Evolutionary conservation across 2,113 vertebrate species (phyloP).

Genomic region (Hippocampus guttulatus): DNA sequence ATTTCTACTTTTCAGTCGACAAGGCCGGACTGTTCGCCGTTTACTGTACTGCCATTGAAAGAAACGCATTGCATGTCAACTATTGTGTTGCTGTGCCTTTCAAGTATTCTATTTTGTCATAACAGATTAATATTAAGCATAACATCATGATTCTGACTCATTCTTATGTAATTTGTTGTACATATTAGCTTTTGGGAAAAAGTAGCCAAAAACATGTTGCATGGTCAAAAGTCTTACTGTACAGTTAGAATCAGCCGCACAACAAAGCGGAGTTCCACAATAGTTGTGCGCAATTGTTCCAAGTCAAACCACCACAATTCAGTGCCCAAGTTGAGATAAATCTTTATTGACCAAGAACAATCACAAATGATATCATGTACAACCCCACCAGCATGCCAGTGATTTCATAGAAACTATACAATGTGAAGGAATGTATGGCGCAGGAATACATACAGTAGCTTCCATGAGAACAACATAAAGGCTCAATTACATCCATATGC

Average conservation of each 20-base stretch:
- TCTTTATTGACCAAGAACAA: constrained; percentile 66
- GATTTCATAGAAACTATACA: constrained; percentile 67
- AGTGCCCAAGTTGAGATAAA: constrained; percentile 55
- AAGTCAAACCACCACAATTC: background rate
- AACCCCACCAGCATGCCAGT: constrained; percentile 68
- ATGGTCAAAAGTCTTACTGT: no score
- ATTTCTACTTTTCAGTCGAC: constrained; percentile 26
- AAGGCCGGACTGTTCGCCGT: constrained; percentile 59
- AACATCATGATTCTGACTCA: constrained; percentile 29
- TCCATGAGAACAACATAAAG: constrained; percentile 15
- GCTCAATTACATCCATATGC: constrained; percentile 50
- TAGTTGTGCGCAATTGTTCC: background rate
- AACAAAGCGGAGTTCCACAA: background rate
- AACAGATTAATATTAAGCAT: constrained; percentile 50
- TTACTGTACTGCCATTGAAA: constrained; percentile 54
- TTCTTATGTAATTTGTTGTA: background rate
- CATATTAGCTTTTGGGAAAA: background rate
- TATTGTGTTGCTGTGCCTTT: constrained; percentile 73
- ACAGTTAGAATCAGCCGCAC: no score
- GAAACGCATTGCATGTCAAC: constrained; percentile 58
- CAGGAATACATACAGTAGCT: constrained; percentile 32
- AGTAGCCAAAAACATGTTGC: background rate
- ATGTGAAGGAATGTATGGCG: constrained; percentile 64
- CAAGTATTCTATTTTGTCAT: constrained; percentile 69
- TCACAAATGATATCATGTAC: constrained; percentile 65